Base-by-base conservation (phyloP, 2,888 invertebrate genomes). In the Clitarchus hookeri region DNA sequence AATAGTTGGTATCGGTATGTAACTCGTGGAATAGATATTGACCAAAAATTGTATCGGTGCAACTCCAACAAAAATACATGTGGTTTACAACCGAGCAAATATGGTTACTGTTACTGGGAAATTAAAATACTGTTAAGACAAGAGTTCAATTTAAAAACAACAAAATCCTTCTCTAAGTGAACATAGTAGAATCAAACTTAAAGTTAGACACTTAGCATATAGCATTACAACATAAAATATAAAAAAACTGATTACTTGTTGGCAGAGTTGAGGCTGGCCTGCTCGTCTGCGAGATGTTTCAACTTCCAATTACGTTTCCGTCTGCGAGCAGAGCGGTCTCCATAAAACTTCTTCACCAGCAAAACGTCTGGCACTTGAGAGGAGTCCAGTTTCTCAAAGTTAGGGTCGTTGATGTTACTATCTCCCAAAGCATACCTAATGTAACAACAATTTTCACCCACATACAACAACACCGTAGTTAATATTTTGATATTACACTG, bases 291-390 rank as follows among this genome's bases (percentile, higher is more conserved):
- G 91, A 99, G 94, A 91, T 97, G 97, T 90, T 96, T 96, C 77
- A 99, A 93, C 91, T 98, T 98, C 99, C 99, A 99, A 88, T 95
- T 93, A 25, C 85, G 85, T 87, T 97, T 48, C 13, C 87, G 84
- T 36, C 77, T 79, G n/a, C 86, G 83, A 54, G 94, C 94, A 65
- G 97, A 93, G 0, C 94, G 93, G 90, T 96, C 97, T 0, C 95
- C 95, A 91, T 96, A 98, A 89, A 94, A 93, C 91, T 99, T 99
- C 93, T 98, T 98, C 16, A 99, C 97, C n/a, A 99, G 92, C 87
- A 99, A 94, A 86, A 99, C 96, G 92, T 99, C 99, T 0, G 99
- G 98, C 53, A 98, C 91, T 19, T 90, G 90, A 88, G 93, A 93
- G 79, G 92, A 91, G 87, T 94, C 93, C 89, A 99, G 91, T 90